Evolutionary conservation across 1,140 invertebrate species (phyloP).

Genomic region (Pissodes strobi): DNA sequence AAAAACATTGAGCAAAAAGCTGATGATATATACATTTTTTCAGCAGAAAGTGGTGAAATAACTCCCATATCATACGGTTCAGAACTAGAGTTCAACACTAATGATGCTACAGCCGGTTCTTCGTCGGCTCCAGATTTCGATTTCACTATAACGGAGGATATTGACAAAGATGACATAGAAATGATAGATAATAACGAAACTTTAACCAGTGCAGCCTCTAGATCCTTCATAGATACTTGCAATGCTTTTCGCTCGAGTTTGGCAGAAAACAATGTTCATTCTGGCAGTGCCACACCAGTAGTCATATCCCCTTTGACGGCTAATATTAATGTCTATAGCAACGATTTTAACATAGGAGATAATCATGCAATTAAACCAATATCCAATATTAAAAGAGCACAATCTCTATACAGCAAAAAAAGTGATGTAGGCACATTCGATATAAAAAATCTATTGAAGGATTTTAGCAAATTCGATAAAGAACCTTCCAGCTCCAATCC

Average conservation of each 20-base stretch:
- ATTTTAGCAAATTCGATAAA: conserved; percentile 40
- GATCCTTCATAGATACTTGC: conserved; percentile 29
- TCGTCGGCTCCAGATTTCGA: conserved; percentile 59
- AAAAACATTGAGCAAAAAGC: too few species aligned
- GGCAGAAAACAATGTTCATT: conserved; percentile 24
- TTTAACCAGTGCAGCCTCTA: conserved; percentile 22
- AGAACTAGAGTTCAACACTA: conserved; percentile 63
- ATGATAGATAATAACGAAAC: conserved; percentile 34
- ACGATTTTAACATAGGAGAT: conserved; percentile 31
- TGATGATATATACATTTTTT: too few species aligned
- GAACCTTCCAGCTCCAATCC: conserved; percentile 34
- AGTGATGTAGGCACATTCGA: conserved; percentile 31
- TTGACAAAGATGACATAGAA: conserved; percentile 41
- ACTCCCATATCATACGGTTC: conserved; percentile 65
- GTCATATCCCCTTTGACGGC: conserved; percentile 26
- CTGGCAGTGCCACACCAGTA: conserved; percentile 24
- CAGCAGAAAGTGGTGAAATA: conserved; percentile 61
- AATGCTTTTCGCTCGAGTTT: conserved; percentile 32
- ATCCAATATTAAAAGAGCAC: conserved; percentile 36
- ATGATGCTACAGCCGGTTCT: conserved; percentile 62
- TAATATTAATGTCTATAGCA: conserved; percentile 37
- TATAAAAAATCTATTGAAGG: conserved; percentile 37
- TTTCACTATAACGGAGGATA: conserved; percentile 57
- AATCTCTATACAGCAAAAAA: conserved; percentile 30
- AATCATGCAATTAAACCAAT: conserved; percentile 32